phyloP scores from a whole-genome alignment of 2,113 vertebrate species.

The Camelus dromedarius region DNA sequence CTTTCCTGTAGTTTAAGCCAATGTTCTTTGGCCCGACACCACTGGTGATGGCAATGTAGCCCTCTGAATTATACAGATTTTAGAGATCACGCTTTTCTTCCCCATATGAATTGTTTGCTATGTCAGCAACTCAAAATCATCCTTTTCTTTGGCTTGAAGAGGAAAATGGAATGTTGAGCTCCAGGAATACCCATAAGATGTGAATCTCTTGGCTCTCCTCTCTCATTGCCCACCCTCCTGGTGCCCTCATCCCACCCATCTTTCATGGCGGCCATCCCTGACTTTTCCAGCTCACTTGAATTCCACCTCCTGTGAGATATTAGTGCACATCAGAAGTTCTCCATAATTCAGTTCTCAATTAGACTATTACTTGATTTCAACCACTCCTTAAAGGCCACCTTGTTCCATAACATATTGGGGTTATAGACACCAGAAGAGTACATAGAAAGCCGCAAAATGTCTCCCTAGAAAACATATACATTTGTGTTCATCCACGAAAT shows the following conservation, averaged over 20 bases:
- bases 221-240: background rate
- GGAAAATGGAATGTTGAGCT: background rate
- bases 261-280: fast-evolving
- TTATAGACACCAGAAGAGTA: background rate
- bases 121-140: background rate
- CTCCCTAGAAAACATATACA: background rate
- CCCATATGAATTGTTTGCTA: background rate
- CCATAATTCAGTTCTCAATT: background rate
- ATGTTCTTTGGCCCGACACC: background rate
- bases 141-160: background rate
- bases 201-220: no score
- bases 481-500: background rate
- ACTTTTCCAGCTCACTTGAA: background rate
- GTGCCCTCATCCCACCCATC: background rate
- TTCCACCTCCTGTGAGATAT: background rate
- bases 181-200: fast-evolving
- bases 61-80: background rate
- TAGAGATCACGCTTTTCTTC: no score
- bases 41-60: no score
- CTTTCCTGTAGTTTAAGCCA: background rate
- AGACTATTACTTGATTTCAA: background rate
- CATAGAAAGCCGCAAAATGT: background rate
- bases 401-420: background rate
- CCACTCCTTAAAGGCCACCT: background rate
- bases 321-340: background rate